A percentile compares a stretch with the other conserved stretches of the same genome.
phyloP scores from a whole-genome alignment of 2,888 invertebrate species.

The Drosophila trichaetosa region DNA sequence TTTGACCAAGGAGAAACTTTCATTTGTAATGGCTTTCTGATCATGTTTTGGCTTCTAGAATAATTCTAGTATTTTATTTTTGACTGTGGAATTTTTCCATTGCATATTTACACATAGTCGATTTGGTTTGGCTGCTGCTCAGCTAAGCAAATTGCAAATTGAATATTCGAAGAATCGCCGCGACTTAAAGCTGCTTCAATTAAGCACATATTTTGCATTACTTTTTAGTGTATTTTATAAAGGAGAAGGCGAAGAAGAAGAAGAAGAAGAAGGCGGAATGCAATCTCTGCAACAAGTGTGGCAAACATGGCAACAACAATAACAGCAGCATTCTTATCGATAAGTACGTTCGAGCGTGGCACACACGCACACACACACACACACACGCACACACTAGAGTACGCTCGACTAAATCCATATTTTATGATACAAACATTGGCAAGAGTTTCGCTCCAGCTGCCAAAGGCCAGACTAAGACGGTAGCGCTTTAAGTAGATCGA shows the following conservation, averaged over 20 bases:
- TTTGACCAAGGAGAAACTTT: no score
- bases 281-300: slow-evolving; percentile 54
- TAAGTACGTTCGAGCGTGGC: slow-evolving; percentile 39
- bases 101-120: background rate
- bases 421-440: slow-evolving; percentile 71
- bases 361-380: slow-evolving; percentile 28
- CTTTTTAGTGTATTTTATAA: background rate
- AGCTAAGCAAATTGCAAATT: background rate
- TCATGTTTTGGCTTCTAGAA: background rate
- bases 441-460: slow-evolving; percentile 45
- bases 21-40: no score
- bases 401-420: slow-evolving; percentile 59
- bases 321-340: slow-evolving; percentile 34
- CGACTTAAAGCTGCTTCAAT: background rate
- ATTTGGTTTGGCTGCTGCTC: background rate
- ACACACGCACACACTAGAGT: slow-evolving; percentile 14
- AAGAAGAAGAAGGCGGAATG: slow-evolving; percentile 2
- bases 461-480: slow-evolving; percentile 17
- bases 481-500: background rate
- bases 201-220: slow-evolving; percentile 3
- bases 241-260: no score
- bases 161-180: background rate
- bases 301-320: slow-evolving; percentile 40
- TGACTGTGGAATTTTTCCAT: background rate
- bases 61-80: background rate